Evolutionary conservation across 2,888 invertebrate genomes (phyloP), one percentile per base, ranked within the genome.

Genomic region (Heterodera filipjevi): DNA sequence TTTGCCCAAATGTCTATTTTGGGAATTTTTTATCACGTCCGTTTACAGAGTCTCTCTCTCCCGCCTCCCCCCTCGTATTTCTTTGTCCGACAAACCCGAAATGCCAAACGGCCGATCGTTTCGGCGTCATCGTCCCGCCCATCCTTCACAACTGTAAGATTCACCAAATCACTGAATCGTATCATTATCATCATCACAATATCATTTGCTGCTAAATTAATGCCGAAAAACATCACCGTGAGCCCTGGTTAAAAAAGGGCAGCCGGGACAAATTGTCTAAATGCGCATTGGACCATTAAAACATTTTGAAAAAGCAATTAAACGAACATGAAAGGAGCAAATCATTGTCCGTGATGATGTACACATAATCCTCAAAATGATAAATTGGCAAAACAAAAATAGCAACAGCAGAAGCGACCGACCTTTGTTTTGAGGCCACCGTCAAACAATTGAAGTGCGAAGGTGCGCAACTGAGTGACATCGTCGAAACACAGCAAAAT

Each of bases 401-500:
- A n/a, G n/a, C n/a, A n/a, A n/a, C n/a, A n/a, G n/a, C n/a, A n/a
- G n/a, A n/a, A n/a, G n/a, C 46, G 1, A 12, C 39, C 8, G 8
- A 74, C 75, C 39, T 80, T 66, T 16, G 76, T 82, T 22, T 76
- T 33, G 19, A 82, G 71, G 14, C 80, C 80, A 16, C 75, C 83
- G 33, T 84, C 83, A 64, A 71, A 81, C 16, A 82, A 76, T 19
- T 33, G 33, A 3, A 82, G 64, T 19, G 77, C 81, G 68, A 85
- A 84, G 30, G 72, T 76, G 32, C 84, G 79, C 27, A 72, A 66
- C 49, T 81, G 77, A n/a, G 73, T 64, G 30, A 68, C 64, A 32
- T 80, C 77, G 66, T 85, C 84, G 30, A 84, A 85, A 72, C 84
- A 84, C 5, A 82, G 30, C 6, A 84, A 33, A 14, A 84, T 73